Evolutionary conservation across 2,113 vertebrate genomes (phyloP).

Genomic region (Eulemur rufifrons): DNA sequence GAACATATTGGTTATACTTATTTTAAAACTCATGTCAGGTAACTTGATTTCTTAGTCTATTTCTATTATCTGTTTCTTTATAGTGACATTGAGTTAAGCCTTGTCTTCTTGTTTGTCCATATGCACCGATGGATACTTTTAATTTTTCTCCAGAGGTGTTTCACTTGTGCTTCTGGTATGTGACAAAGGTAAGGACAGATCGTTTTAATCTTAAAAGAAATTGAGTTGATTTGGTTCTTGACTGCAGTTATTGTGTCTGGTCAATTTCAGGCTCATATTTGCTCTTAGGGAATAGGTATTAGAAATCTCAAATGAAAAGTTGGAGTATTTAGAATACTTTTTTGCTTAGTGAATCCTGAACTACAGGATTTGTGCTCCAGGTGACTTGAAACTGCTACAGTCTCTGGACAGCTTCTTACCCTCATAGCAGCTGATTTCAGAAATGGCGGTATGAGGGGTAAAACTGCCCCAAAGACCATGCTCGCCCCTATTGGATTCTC

Average conservation of each 20-base stretch:
- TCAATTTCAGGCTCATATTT: neutral
- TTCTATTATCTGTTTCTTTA: neutral
- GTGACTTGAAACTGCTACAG: no score
- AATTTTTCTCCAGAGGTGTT: neutral
- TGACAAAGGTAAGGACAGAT: neutral
- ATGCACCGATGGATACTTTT: neutral
- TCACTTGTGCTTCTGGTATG: neutral
- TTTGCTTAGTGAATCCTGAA: no score
- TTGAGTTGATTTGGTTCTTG: neutral
- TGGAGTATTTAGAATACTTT: neutral
- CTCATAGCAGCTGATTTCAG: neutral
- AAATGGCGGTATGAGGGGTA: neutral
- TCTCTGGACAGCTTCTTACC: neutral
- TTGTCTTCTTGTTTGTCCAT: neutral
- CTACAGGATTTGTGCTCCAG: neutral
- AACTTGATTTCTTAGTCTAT: neutral
- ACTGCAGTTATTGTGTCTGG: neutral
- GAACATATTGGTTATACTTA: neutral
- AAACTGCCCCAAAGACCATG: neutral
- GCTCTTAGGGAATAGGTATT: neutral
- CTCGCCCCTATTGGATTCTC: accelerated
- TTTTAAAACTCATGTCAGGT: neutral
- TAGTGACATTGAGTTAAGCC: neutral
- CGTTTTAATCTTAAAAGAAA: neutral
- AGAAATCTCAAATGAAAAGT: no score